These are phyloP conservation scores for Tachypleus tridentatus DNA, from an alignment of 1,140 invertebrate species.

Conservation along the genomic window DNA sequence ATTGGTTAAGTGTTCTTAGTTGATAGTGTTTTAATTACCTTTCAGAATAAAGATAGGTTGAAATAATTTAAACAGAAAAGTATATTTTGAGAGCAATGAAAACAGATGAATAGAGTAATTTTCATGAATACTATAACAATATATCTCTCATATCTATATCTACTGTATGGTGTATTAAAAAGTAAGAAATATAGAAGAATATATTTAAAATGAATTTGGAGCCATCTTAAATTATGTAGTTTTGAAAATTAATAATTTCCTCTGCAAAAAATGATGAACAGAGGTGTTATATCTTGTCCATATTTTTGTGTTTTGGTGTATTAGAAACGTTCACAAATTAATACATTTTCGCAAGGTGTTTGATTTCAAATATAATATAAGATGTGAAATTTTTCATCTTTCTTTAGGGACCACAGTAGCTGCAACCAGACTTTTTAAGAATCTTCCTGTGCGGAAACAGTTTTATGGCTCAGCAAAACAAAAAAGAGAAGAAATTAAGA, in stretches of 20 bases:
- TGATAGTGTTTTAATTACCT: too few species aligned
- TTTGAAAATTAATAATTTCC: neutral
- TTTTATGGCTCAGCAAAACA: constrained; percentile 39
- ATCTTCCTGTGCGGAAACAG: constrained; percentile 48
- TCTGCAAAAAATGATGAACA: neutral
- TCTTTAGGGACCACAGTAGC: constrained; percentile 45
- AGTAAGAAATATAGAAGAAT: too few species aligned
- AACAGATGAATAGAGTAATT: too few species aligned
- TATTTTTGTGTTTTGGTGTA: constrained; percentile 9
- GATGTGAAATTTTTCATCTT: constrained; percentile 4
- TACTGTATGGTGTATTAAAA: too few species aligned
- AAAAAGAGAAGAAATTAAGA: constrained; percentile 45
- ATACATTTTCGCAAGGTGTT: constrained; percentile 12
- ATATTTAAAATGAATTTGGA: too few species aligned
- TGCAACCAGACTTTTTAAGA: constrained; percentile 44
- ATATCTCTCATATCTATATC: too few species aligned
- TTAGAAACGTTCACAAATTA: constrained; percentile 1
- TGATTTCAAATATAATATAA: neutral
- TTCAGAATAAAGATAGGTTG: too few species aligned
- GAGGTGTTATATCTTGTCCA: constrained; percentile 1
- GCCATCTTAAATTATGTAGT: too few species aligned
- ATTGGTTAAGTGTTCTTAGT: too few species aligned
- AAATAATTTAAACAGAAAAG: too few species aligned
- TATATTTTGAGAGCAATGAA: too few species aligned
- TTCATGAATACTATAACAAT: too few species aligned